phyloP scores from a whole-genome alignment of 64 coral and sea anemone species.

The Pocillopora damicornis region DNA sequence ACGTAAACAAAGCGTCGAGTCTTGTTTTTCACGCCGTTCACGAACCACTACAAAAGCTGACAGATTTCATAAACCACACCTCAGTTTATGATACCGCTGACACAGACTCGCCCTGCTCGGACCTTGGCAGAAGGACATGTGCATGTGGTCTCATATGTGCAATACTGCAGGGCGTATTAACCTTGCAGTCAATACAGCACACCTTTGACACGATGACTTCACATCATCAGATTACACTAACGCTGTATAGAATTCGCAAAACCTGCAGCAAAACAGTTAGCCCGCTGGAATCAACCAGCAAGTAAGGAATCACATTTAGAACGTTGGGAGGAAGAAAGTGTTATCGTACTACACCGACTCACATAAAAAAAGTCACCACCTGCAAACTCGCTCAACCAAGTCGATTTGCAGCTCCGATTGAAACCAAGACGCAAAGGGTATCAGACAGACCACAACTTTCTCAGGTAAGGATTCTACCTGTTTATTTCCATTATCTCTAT shows the following conservation, averaged over 20 bases:
- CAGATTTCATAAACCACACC: constrained; percentile 4
- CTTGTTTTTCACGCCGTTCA: background rate
- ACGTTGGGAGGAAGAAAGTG: background rate
- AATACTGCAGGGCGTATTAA: constrained; percentile 23
- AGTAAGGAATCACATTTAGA: background rate
- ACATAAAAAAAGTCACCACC: background rate
- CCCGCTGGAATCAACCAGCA: background rate
- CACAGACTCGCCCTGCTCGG: background rate
- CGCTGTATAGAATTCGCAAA: background rate
- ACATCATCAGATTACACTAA: background rate
- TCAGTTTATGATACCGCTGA: constrained; percentile 8
- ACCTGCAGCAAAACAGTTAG: background rate
- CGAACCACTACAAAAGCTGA: background rate
- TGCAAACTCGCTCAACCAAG: no score
- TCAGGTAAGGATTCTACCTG: no score
- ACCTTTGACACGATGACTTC: constrained; percentile 14
- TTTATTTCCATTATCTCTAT: no score
- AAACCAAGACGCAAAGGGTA: background rate
- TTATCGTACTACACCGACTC: background rate
- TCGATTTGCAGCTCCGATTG: no score
- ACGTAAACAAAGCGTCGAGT: no score
- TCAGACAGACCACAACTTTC: background rate
- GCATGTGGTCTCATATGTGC: constrained; percentile 28
- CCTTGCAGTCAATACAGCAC: background rate
- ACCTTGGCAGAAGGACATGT: background rate